Evolutionary conservation across 2,113 vertebrate species (phyloP).

Genomic region (Zapus hudsonius): DNA sequence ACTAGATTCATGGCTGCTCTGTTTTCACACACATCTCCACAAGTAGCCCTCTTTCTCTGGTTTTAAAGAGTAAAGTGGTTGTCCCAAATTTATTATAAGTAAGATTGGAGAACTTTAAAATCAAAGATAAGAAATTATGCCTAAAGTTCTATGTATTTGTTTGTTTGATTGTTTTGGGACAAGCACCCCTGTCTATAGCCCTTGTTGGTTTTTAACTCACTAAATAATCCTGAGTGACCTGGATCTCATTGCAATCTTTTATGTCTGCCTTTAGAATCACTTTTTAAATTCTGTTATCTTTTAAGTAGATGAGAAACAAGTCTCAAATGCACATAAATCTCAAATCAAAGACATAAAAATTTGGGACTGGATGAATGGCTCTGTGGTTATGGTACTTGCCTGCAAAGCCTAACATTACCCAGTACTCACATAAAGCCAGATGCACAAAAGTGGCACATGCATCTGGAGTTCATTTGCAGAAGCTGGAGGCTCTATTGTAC

Average conservation of each 20-base stretch:
- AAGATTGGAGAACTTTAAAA: neutral
- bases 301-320: constrained; percentile 1
- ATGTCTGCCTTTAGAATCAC: neutral
- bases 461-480: no score
- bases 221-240: neutral
- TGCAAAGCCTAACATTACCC: no score
- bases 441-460: no score
- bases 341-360: neutral
- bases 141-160: constrained; percentile 1
- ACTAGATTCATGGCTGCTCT: neutral
- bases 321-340: neutral
- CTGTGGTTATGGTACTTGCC: no score
- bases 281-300: constrained; percentile 12
- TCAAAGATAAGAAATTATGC: neutral
- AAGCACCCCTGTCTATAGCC: neutral
- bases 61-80: neutral
- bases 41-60: neutral
- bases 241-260: neutral
- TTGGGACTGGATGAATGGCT: no score
- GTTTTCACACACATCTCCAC: neutral
- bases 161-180: neutral
- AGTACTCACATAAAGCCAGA: no score
- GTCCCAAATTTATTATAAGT: neutral
- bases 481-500: no score
- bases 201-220: neutral